Evolutionary conservation across 2,113 vertebrate species (phyloP), one percentile per base, ranked within the genome.

Genomic region (Plectropomus leopardus): DNA sequence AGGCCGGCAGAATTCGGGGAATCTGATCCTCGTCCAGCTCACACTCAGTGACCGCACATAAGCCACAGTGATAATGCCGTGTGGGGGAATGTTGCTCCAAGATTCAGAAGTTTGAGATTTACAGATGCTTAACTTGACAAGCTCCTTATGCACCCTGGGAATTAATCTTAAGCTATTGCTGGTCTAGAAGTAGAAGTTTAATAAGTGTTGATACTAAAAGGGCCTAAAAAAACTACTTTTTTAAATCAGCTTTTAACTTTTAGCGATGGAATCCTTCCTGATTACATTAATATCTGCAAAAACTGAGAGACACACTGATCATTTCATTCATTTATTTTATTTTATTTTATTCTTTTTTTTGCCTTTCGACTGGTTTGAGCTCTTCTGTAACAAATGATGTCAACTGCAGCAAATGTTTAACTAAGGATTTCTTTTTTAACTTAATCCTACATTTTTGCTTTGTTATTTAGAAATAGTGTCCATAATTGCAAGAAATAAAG

Each of bases 31-130:
- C 23, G 7, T 84, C 67, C 78, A 73, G 79, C 67, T 81, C 34
- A n/a, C 7, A 28, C 54, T 73, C 64, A 85, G 60, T 83, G 75
- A 89, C 81, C 84, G 75, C 82, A 89, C 77, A 82, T 75, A 65
- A 75, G 63, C 67, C 75, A 44, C 67, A 76, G 44, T 68, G 66
- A 36, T 72, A 47, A 80, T 19, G 63, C 48, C 16, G 50, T 75
- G 61, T 26, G 69, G 40, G 50, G 51, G 23, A 53, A 60, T 40
- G 45, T 51, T 51, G 61, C 58, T 70, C 44, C n/a, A 19, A 23
- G 26, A 54, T 50, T 64, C 8, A 82, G 71, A 72, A 84, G 68
- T 81, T 71, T 85, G 50, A 72, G 59, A 54, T 71, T 81, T 61
- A 48, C 26, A 76, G 26, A 78, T 69, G 42, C 45, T 87, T 53